Conservation (phyloP, 2,113 vertebrate genomes). For the Petromus typicus region DNA sequence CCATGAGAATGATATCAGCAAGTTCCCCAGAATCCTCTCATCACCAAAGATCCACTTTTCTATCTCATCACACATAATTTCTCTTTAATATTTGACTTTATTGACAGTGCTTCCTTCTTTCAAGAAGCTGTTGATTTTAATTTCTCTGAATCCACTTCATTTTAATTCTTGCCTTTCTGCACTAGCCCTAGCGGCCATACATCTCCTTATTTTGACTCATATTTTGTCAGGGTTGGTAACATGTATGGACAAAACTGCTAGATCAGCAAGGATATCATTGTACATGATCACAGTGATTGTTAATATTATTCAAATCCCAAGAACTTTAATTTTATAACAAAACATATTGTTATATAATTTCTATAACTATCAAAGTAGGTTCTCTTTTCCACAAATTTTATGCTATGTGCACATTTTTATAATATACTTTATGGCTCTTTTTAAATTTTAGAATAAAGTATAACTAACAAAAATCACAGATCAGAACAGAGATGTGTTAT, state of each 20-base stretch:
- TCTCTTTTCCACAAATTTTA: background rate
- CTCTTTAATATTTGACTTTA: background rate
- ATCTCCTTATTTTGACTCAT: background rate
- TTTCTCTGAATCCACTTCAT: background rate
- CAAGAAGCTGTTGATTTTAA: background rate
- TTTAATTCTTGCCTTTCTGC: background rate
- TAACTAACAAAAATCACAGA: background rate
- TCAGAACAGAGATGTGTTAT: background rate
- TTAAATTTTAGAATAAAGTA: background rate
- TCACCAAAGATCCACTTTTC: background rate
- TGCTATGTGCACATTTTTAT: background rate
- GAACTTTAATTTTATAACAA: background rate
- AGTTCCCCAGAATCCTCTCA: background rate
- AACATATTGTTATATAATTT: background rate
- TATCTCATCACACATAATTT: background rate
- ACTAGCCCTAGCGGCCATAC: background rate
- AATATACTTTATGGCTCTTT: background rate
- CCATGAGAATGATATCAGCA: background rate
- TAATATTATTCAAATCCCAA: background rate
- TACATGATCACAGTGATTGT: background rate
- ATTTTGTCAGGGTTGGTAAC: background rate
- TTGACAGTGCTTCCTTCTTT: background rate
- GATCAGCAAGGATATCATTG: background rate
- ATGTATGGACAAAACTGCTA: background rate
- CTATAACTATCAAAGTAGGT: background rate